These are phyloP conservation scores for Syngnathus typhle DNA, from an alignment of 2,113 vertebrate genomes.

Conservation along the genomic window DNA sequence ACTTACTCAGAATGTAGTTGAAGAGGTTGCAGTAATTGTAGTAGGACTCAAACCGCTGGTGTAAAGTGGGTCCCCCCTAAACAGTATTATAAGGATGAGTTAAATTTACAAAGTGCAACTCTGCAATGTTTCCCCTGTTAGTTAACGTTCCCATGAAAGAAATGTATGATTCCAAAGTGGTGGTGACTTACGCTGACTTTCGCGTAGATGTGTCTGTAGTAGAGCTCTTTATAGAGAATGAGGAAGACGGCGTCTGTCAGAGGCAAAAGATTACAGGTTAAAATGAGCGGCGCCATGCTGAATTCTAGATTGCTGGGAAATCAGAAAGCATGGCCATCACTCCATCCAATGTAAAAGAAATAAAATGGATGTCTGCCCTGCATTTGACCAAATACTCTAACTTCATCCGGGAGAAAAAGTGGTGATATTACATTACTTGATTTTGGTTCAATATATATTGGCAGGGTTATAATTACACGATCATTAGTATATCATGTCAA, in stretches of 20 bases:
- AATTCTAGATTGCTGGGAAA: background rate
- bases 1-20: conserved; percentile 98
- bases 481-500: too few species aligned
- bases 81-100: background rate
- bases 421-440: background rate
- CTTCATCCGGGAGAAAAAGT: background rate
- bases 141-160: background rate
- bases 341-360: background rate
- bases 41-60: conserved; percentile 97
- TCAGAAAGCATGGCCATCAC: background rate
- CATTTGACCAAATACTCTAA: background rate
- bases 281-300: background rate
- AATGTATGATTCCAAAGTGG: background rate
- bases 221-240: conserved; percentile 96
- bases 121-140: background rate
- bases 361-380: background rate
- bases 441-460: background rate
- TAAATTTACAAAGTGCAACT: background rate
- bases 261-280: background rate
- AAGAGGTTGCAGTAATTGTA: conserved; percentile 99
- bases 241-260: conserved; percentile 90
- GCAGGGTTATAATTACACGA: too few species aligned
- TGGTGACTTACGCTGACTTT: conserved; percentile 94
- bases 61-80: conserved; percentile 91
- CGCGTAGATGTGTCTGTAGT: conserved; percentile 96